A percentile compares a stretch with the other conserved stretches of the same genome.
These are phyloP conservation scores for Rallus limicola DNA, from an alignment of 2,113 vertebrate species.

Conservation along the genomic window DNA sequence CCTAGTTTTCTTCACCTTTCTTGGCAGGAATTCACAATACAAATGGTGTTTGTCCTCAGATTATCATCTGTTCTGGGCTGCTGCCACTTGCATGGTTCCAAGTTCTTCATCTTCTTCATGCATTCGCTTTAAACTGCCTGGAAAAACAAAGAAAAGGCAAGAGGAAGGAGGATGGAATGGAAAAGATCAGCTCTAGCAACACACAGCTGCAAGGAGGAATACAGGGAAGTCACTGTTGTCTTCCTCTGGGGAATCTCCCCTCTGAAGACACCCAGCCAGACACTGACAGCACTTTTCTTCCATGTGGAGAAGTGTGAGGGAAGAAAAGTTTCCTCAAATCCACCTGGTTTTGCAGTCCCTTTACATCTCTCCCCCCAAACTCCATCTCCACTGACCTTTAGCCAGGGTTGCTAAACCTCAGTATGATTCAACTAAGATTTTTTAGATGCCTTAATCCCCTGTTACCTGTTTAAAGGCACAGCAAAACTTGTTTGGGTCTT, in stretches of 20 bases:
- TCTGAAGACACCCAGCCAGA: no score
- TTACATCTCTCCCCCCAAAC: neutral
- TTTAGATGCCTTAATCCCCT: neutral
- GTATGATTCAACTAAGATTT: neutral
- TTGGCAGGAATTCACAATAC: constrained; percentile 28
- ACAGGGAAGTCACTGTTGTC: neutral
- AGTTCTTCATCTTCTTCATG: constrained; percentile 95
- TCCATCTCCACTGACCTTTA: neutral
- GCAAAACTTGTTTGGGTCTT: neutral
- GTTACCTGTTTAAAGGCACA: neutral
- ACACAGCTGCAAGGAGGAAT: accelerated
- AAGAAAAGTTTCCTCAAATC: neutral
- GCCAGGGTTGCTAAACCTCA: neutral
- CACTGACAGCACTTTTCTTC: neutral
- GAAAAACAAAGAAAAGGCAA: neutral
- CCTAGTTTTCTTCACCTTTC: constrained; percentile 56
- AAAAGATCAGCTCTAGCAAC: neutral
- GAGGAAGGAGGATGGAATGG: neutral
- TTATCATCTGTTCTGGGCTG: constrained; percentile 89
- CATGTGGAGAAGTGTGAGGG: no score
- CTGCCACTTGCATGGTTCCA: constrained; percentile 89
- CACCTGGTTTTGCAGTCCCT: neutral
- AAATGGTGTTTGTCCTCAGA: neutral
- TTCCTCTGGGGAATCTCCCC: neutral
- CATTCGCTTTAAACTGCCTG: constrained; percentile 92